Percentiles rank a stretch among this genome's conserved stretches.
Evolutionary conservation across 2,797 vertebrate species (phyloP).

Genomic region (Pygocentrus nattereri): DNA sequence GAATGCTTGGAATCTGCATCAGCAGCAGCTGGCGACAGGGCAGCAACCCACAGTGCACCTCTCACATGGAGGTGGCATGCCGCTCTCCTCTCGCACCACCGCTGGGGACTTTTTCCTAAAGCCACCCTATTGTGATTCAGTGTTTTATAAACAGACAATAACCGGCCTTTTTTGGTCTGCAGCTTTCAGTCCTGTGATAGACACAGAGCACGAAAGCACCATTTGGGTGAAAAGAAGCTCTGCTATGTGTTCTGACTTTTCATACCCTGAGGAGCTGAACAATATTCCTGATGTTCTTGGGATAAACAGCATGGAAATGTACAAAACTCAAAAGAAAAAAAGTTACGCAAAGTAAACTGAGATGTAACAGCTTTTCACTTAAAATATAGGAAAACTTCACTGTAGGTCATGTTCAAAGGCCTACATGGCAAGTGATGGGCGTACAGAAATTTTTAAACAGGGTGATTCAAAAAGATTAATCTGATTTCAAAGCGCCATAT

Average conservation of each 20-base stretch:
- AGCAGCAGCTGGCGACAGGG: constrained; percentile 75
- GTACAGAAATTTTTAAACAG: too few species aligned
- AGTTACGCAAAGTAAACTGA: neutral
- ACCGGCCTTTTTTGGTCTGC: neutral
- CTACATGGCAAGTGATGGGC: too few species aligned
- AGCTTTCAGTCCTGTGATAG: neutral
- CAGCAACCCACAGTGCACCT: constrained; percentile 62
- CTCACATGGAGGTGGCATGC: constrained; percentile 50
- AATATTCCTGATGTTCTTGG: neutral
- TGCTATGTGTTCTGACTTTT: neutral
- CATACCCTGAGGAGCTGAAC: neutral
- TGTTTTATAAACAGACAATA: constrained; percentile 44
- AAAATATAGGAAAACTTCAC: too few species aligned
- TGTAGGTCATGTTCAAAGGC: too few species aligned
- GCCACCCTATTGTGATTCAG: constrained; percentile 39
- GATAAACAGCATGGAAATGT: neutral
- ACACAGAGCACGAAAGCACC: constrained; percentile 22
- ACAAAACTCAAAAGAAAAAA: neutral
- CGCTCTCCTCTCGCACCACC: constrained; percentile 43
- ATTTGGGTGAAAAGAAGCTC: constrained; percentile 12
- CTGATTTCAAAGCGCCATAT: too few species aligned
- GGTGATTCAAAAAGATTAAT: too few species aligned
- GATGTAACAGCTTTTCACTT: too few species aligned
- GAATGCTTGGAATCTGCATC: constrained; percentile 79
- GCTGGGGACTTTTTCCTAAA: constrained; percentile 23